Conservation (phyloP, 2,113 vertebrate species). For the Hiodon tergisus region DNA sequence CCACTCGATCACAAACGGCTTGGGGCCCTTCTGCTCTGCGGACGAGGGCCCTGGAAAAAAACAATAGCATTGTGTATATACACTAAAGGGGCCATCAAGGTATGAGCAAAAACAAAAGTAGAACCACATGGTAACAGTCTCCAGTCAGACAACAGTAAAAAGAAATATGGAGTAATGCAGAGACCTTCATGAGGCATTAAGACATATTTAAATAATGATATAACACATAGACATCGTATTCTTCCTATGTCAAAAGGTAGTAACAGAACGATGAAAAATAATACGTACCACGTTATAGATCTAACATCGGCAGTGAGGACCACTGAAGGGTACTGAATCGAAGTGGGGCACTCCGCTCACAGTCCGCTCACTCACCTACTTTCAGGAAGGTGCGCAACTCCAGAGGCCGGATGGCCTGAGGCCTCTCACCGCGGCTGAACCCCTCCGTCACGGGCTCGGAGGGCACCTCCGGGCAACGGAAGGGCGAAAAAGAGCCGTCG, state of each 20-base stretch:
- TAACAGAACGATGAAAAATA: no score
- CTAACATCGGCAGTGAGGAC: neutral
- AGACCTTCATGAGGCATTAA: no score
- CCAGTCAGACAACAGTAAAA: no score
- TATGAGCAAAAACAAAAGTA: no score
- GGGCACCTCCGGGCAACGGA: slow-evolving; percentile 69
- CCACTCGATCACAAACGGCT: slow-evolving; percentile 84
- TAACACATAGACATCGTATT: no score
- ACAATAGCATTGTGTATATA: neutral
- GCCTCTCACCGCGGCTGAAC: slow-evolving; percentile 60
- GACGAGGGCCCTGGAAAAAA: slow-evolving; percentile 58
- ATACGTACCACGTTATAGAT: no score
- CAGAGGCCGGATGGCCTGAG: slow-evolving; percentile 74
- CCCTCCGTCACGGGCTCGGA: slow-evolving; percentile 64
- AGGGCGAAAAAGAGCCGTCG: slow-evolving; percentile 76
- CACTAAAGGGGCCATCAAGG: neutral
- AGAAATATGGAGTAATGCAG: no score
- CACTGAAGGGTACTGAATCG: neutral
- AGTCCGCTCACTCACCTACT: slow-evolving; percentile 68
- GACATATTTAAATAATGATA: no score
- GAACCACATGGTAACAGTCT: no score
- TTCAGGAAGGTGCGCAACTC: slow-evolving; percentile 85
- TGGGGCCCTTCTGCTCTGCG: slow-evolving; percentile 71
- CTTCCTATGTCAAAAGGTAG: no score
- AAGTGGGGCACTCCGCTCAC: neutral